These are phyloP conservation scores for Steromphala cineraria DNA, from an alignment of 2,888 invertebrate genomes.

Conservation along the genomic window DNA sequence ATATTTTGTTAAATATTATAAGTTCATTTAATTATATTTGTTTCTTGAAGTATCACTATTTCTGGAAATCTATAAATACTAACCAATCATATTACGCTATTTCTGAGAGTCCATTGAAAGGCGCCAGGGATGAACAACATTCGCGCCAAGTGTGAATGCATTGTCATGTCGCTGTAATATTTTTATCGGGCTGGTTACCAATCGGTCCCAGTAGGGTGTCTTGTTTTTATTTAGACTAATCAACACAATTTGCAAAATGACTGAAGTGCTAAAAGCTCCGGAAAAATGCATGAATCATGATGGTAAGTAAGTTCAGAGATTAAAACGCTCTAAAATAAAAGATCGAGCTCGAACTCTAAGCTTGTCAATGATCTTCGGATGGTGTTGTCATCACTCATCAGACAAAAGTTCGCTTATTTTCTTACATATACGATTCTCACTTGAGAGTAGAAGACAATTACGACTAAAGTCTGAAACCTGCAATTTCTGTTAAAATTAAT, in stretches of 20 bases:
- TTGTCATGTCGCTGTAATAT: neutral
- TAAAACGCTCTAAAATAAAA: neutral
- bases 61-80: neutral
- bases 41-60: no score
- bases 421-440: no score
- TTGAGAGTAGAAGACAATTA: no score
- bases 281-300: neutral
- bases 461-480: no score
- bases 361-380: no score
- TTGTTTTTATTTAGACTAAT: neutral
- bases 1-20: no score
- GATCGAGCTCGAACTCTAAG: neutral
- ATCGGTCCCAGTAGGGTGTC: neutral
- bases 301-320: neutral
- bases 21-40: no score
- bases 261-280: neutral
- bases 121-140: conserved; percentile 22
- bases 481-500: no score
- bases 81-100: neutral
- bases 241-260: neutral
- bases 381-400: no score
- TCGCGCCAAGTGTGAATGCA: conserved; percentile 19
- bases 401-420: no score
- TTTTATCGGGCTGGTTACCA: neutral
- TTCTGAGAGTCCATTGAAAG: neutral